Evolutionary conservation across 2,888 invertebrate genomes (phyloP), one percentile per base, ranked within the genome.

Genomic region (Hirtodrosophila histrioides): DNA sequence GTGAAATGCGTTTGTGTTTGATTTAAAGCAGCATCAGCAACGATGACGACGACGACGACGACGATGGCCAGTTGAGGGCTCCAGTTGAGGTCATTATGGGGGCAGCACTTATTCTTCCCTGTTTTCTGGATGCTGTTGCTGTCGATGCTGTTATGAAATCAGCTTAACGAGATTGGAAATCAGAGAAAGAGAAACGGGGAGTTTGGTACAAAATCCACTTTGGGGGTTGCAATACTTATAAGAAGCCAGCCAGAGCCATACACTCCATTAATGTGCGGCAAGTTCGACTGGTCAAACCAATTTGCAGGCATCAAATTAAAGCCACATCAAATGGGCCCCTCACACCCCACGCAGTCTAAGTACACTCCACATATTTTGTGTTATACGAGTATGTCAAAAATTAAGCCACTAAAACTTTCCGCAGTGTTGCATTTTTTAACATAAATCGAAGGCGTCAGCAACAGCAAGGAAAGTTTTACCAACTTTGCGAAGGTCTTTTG

Each of bases 101-200:
- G 27, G 49, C 50, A 39, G 36, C 41, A 23, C 44, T 50, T 56
- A 51, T 64, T 53, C 43, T 40, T n/a, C 17, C 40, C 58, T 51
- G 39, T n/a, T 40, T 12, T 24, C 29, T 37, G 27, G 48, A 36
- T 46, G 17, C 40, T 51, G 17, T 36, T 51, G 56, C 60, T 61
- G 63, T 75, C 68, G 63, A 61, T 68, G 78, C 81, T 75, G 67
- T 82, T 82, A 82, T 82, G 88, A 82, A 82, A 87, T 87, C 88
- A 82, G 81, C 81, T 87, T 82, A 82, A 82, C 81, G 67, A 82
- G 88, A 82, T 82, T 82, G 86, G 67, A 87, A 82, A 82, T 87
- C 81, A 78, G 71, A 78, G 67, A 41, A 44, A 40, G 45, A 40
- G 46, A 24, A 46, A 53, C 41, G 49, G 41, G 29, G 9, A 53